Evolutionary conservation across 2,888 invertebrate genomes (phyloP), one percentile per base, ranked within the genome.

Genomic region (Xylota segnis): DNA sequence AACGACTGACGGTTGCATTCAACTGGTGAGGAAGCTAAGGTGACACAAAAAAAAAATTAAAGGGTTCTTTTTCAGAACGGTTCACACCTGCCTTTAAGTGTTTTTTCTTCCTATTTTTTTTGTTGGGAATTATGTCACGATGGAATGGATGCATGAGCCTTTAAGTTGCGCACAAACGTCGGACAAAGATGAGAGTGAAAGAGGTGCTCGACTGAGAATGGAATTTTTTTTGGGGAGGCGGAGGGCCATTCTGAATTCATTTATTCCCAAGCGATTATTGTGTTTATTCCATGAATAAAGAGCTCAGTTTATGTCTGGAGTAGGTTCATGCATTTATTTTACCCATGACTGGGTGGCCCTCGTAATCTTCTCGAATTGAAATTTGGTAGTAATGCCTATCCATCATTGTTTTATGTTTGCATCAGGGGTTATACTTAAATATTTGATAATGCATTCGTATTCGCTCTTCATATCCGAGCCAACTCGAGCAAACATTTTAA

Each of bases 11-110:
- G 23, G 43, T 63, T 82, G 71, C 79, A 84, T 84, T 79, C 83
- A 84, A 84, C 83, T 84, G 37, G 79, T 83, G 68, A 47, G 47
- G 68, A 32, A 58, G 59, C 43, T 14, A 12, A 10, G 45, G 14
- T 12, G 23, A 9, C 14, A 5, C 5, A 43, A 14, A 43, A 40
- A 43, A 40, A 37, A 56, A 52, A 43, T 14, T 52, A 29, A 68
- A 32, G 18, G 29, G 0, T 45, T n/a, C n/a, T 29, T 43, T 18
- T 70, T 27, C 59, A 70, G 34, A 68, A 45, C 45, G 59, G 61
- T 56, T 77, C 76, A 75, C 75, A 75, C 70, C 54, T 63, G 23
- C 61, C 50, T 27, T 52, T 66, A 70, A 76, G 82, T 70, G 63
- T 37, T 76, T 23, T 37, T 75, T 54, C 76, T 37, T 77, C 50